Conservation (phyloP, 2,113 vertebrate genomes). For the Phycodurus eques region DNA sequence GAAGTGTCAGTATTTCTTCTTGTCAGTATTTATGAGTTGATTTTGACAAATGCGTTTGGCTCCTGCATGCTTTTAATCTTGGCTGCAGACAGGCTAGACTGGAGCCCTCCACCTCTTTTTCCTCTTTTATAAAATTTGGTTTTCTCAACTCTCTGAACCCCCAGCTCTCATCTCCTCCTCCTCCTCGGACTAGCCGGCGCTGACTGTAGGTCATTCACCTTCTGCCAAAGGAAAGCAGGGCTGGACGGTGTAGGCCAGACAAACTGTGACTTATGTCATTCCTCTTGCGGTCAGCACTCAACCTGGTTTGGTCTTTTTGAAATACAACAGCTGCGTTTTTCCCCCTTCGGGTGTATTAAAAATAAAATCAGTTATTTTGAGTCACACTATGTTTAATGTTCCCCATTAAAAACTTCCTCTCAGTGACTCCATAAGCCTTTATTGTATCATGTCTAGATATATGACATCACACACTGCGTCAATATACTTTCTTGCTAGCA, state of each 20-base stretch:
- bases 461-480: background rate
- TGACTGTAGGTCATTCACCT: constrained; percentile 71
- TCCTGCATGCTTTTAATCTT: constrained; percentile 17
- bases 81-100: constrained; percentile 31
- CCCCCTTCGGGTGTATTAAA: background rate
- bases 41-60: background rate
- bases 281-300: background rate
- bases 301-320: constrained; percentile 13
- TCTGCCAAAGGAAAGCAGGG: constrained; percentile 62
- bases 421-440: background rate
- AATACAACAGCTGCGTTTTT: constrained; percentile 4
- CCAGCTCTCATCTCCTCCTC: constrained; percentile 10
- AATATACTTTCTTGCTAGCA: too few relatives aligned
- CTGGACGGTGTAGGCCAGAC: constrained; percentile 31
- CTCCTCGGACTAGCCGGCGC: background rate
- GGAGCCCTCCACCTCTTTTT: constrained; percentile 13
- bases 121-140: constrained; percentile 41
- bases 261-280: constrained; percentile 15
- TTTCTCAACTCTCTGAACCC: constrained; percentile 33
- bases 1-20: background rate
- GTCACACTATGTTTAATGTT: background rate
- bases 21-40: background rate
- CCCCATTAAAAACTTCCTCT: constrained; percentile 9
- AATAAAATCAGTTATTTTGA: background rate
- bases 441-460: background rate